phyloP scores from a whole-genome alignment of 2,113 vertebrate species.

The Ceyx cyanopectus region DNA sequence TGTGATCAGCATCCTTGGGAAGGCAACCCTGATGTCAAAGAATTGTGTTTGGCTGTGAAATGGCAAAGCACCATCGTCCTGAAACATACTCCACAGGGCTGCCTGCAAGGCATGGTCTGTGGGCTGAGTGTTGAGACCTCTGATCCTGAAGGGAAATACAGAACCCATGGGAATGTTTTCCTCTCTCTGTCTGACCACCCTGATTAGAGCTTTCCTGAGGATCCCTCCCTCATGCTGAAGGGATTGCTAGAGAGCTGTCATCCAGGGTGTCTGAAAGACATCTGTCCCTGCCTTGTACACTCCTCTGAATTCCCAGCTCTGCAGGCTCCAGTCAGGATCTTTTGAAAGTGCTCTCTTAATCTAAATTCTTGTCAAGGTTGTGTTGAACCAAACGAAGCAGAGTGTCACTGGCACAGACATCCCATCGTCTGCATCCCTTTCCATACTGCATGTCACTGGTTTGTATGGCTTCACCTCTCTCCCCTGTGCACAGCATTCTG shows the following conservation, averaged over 20 bases:
- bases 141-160: background rate
- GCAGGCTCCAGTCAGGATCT: background rate
- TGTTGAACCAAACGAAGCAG: rapidly evolving
- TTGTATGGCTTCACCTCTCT: background rate
- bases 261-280: background rate
- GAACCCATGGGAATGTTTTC: background rate
- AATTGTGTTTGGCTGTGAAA: background rate
- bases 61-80: background rate
- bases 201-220: background rate
- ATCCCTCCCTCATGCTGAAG: background rate
- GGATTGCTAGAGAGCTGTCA: background rate
- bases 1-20: rapidly evolving
- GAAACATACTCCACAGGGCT: background rate
- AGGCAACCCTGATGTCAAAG: rapidly evolving
- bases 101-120: background rate
- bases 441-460: rapidly evolving
- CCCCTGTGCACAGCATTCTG: background rate
- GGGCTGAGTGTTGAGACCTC: rapidly evolving
- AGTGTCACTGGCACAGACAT: background rate
- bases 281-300: background rate
- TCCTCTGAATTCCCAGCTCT: background rate
- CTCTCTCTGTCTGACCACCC: rapidly evolving
- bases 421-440: background rate
- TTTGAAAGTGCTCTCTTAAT: background rate
- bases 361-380: background rate